Base-by-base conservation (phyloP, 2,113 vertebrate species). In the Maylandia zebra region DNA sequence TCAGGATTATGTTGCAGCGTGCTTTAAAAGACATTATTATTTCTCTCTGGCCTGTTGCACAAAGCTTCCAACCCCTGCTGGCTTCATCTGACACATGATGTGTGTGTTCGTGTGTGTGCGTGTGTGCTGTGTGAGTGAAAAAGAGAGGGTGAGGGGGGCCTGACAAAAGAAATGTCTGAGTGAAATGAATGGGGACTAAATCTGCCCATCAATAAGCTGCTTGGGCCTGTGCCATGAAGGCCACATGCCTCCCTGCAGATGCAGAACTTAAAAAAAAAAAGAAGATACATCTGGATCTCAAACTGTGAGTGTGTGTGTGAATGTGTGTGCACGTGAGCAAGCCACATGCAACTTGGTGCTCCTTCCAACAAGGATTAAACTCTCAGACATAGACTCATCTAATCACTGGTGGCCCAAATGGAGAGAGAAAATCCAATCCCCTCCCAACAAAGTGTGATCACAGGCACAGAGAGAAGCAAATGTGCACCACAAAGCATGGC, bases 361-460 rank as follows among this genome's bases (percentile, higher is more conserved):
- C 90, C 92, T 94, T 94, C 91, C 91, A 93, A 90, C 94, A 71
- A 89, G 93, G 95, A 95, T 95, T 95, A 94, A 92, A 93, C 91
- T 92, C 93, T 90, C 88, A 93, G 95, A 95, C 94, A 94, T 88
- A 87, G 91, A 94, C 93, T 93, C 93, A 93, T 95, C 94, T 94
- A 94, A 95, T 95, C 94, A 94, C 92, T 90, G 82, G 85, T 93
- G 93, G 94, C 92, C 93, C 89, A 92, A 94, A 93, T 94, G 92
- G 91, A 92, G 92, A 88, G 81, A 90, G 86, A 92, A 94, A 94
- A 93, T 94, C 89, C 88, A 87, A 92, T 91, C 91, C 81, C 85
- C 48, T 83, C 76, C 85, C 78, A 84, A 82, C 88, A 90, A 91
- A 93, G 85, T 87, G 88, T 71, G 83, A 90, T 90, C 85, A 90